Percentiles rank a stretch among this genome's conserved stretches.
Conservation (phyloP, 2,888 invertebrate species). For the Odontomyia ornata region DNA sequence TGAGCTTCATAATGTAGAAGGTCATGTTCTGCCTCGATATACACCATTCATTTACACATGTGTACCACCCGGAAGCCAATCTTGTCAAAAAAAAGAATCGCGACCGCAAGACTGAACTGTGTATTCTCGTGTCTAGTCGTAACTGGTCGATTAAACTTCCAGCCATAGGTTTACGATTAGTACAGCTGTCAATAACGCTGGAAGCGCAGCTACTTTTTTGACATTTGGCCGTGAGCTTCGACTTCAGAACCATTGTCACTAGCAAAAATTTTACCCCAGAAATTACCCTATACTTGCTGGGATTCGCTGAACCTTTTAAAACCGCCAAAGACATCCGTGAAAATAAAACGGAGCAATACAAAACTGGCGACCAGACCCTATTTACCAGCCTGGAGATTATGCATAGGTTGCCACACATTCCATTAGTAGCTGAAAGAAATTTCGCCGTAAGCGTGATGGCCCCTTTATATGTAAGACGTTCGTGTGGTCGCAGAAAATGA, state of each 20-base stretch:
- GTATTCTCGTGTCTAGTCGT: conserved; percentile 52
- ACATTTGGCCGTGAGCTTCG: conserved; percentile 56
- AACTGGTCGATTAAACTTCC: conserved; percentile 55
- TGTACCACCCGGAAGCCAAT: conserved; percentile 58
- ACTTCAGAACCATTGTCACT: neutral
- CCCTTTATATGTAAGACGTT: too few relatives aligned
- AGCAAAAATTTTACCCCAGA: neutral
- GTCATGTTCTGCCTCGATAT: conserved; percentile 44
- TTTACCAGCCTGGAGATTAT: too few relatives aligned
- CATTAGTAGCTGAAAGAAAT: too few relatives aligned
- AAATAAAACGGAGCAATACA: too few relatives aligned
- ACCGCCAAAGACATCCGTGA: neutral
- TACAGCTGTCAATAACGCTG: conserved; percentile 58
- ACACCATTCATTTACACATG: conserved; percentile 49
- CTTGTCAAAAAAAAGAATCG: conserved; percentile 54
- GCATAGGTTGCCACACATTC: too few relatives aligned
- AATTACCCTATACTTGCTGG: neutral
- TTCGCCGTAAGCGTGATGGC: too few relatives aligned
- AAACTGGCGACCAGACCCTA: too few relatives aligned
- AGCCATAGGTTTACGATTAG: too few relatives aligned
- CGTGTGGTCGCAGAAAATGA: too few relatives aligned
- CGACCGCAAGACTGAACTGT: conserved; percentile 41
- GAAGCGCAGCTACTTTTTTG: conserved; percentile 55
- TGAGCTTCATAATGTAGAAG: conserved; percentile 57
- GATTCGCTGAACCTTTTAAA: neutral